These are phyloP conservation scores for Auanema freiburgensis DNA, from an alignment of 2,888 invertebrate species.

Conservation along the genomic window DNA sequence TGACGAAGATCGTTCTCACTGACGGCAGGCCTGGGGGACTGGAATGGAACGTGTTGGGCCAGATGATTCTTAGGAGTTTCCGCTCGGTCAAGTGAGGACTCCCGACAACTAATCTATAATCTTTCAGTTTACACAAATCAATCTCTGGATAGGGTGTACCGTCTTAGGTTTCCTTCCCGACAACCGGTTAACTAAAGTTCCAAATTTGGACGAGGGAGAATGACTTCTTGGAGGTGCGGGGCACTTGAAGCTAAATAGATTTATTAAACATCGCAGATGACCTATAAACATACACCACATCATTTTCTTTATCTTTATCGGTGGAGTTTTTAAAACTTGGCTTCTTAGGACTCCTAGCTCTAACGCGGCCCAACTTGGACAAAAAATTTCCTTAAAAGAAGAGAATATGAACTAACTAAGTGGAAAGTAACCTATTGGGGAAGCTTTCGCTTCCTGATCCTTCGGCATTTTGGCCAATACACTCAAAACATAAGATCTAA, in stretches of 20 bases:
- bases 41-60: background rate
- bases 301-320: conserved; percentile 3
- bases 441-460: conserved; percentile 1
- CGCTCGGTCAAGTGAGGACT: background rate
- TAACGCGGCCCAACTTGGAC: background rate
- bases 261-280: background rate
- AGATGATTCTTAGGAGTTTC: background rate
- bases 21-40: conserved; percentile 5
- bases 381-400: background rate
- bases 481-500: conserved; percentile 1
- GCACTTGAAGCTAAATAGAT: conserved; percentile 3
- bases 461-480: conserved; percentile 1
- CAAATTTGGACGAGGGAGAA: background rate
- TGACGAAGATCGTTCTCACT: conserved; percentile 18
- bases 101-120: background rate
- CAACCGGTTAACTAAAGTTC: background rate
- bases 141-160: background rate
- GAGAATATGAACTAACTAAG: background rate
- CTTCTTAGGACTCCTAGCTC: background rate
- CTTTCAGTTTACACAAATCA: background rate
- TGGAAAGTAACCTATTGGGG: background rate
- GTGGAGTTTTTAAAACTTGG: background rate
- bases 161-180: conserved; percentile 6
- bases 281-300: background rate
- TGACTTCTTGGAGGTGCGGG: conserved; percentile 2